Evolutionary conservation across 2,113 vertebrate genomes (phyloP), one percentile per base, ranked within the genome.

Genomic region (Heterochromis multidens): DNA sequence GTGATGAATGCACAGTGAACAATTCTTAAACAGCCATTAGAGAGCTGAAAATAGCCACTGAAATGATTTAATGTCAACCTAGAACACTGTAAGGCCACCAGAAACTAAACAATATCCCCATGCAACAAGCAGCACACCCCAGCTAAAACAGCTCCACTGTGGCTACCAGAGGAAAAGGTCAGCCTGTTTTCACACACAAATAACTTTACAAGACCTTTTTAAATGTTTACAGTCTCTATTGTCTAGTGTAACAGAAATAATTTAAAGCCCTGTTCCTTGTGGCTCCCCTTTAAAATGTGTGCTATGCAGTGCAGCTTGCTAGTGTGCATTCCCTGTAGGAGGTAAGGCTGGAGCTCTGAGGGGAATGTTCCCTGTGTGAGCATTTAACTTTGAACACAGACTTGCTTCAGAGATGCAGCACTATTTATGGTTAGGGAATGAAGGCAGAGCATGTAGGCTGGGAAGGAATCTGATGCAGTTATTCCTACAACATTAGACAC

Each of bases 161-260:
- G 57, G 13, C 56, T 83, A 82, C 70, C 54, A 43, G 5, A 78
- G 77, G 27, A 35, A 49, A 33, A 60, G 46, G 59, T n/a, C 43
- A 3, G 56, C 62, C 37, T 82, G 60, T 87, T 87, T 80, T 72
- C 52, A 85, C 59, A 85, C 33, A 2, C 1, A 77, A 61, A 85
- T 87, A 82, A 33, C 83, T 86, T 40, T 29, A 65, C 52, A 56
- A 49, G 84, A 77, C 82, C 79, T 82, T 88, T 88, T 84, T 21
- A 88, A 43, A 43, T 61, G 72, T 83, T 86, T 56, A 63, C 77
- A 46, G 61, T 62, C 79, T 29, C 65, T 33, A 31, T 87, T 87
- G 84, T 89, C 17, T 70, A 13, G 23, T 23, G 67, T n/a, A 31
- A 59, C 33, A 63, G 67, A 79, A 83, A 81, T 87, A 43, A 87